phyloP scores from a whole-genome alignment of 2,797 vertebrate species.

The Lycodopsis pacificus region DNA sequence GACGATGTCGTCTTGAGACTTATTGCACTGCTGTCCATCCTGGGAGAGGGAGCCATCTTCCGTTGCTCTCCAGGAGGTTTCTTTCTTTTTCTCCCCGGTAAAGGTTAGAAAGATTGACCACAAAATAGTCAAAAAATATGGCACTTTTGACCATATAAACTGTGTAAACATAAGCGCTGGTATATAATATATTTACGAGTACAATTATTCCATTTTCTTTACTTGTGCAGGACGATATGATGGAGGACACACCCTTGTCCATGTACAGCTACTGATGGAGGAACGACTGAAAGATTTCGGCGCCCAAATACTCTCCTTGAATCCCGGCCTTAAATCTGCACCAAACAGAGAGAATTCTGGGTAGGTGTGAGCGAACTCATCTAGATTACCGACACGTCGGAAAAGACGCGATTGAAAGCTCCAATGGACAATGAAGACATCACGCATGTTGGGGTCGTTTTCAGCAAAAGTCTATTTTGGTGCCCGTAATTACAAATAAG shows the following conservation, averaged over 20 bases:
- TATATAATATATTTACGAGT: neutral
- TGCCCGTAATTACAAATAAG: conserved; percentile 38
- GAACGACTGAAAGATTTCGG: conserved; percentile 43
- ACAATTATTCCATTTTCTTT: conserved; percentile 12
- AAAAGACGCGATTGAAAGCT: conserved; percentile 41
- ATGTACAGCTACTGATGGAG: conserved; percentile 92
- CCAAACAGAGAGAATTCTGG: conserved; percentile 46
- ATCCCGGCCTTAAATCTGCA: conserved; percentile 47
- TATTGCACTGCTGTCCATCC: no score
- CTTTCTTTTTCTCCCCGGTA: no score
- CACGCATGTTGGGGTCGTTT: conserved; percentile 17
- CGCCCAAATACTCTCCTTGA: conserved; percentile 29
- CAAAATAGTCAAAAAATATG: no score
- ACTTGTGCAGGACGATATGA: conserved; percentile 90
- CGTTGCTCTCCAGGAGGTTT: no score
- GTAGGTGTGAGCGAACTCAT: conserved; percentile 48
- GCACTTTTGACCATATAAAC: neutral
- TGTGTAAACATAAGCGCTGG: neutral
- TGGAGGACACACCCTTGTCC: conserved; percentile 93
- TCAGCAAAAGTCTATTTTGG: conserved; percentile 25
- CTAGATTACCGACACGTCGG: conserved; percentile 23
- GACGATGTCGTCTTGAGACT: no score
- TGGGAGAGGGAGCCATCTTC: no score
- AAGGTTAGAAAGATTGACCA: neutral
- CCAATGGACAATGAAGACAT: conserved; percentile 56